Conservation (phyloP, 2,797 vertebrate species). For the Trematomus bernacchii region DNA sequence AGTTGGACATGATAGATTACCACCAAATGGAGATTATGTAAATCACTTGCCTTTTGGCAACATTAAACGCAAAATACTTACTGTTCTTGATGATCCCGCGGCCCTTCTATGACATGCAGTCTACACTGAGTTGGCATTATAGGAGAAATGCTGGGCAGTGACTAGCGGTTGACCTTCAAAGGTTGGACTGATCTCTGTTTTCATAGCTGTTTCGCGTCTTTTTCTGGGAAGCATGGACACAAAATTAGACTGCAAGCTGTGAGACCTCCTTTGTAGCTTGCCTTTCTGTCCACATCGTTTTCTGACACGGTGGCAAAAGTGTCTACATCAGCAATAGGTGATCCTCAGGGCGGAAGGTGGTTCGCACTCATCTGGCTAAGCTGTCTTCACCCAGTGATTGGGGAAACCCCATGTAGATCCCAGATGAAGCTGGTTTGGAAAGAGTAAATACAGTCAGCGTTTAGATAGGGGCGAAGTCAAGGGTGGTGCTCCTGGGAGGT, state of each 20-base stretch:
- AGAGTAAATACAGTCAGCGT: constrained; percentile 34
- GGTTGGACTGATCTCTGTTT: constrained; percentile 67
- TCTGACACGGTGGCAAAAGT: constrained; percentile 59
- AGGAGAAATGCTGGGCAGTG: constrained; percentile 39
- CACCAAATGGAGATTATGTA: constrained; percentile 58
- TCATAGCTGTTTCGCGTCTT: constrained; percentile 64
- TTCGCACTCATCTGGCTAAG: constrained; percentile 22
- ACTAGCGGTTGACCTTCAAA: constrained; percentile 61
- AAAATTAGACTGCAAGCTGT: constrained; percentile 54
- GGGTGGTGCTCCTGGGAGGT: constrained; percentile 45
- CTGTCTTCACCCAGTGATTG: constrained; percentile 51
- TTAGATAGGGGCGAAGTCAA: constrained; percentile 31
- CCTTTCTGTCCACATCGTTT: constrained; percentile 71
- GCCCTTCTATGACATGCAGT: constrained; percentile 17
- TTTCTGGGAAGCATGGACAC: constrained; percentile 65
- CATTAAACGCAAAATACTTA: constrained; percentile 26
- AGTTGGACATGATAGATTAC: constrained; percentile 59
- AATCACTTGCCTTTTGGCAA: constrained; percentile 41
- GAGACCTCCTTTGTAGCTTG: constrained; percentile 50
- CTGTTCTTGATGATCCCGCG: constrained; percentile 9
- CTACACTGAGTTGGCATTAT: constrained; percentile 9
- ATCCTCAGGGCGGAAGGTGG: constrained; percentile 57
- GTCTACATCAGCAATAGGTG: constrained; percentile 71
- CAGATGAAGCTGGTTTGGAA: constrained; percentile 45
- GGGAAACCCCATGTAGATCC: constrained; percentile 55